Base-by-base conservation (phyloP, 2,888 invertebrate species). In the Diarsia mendica region DNA sequence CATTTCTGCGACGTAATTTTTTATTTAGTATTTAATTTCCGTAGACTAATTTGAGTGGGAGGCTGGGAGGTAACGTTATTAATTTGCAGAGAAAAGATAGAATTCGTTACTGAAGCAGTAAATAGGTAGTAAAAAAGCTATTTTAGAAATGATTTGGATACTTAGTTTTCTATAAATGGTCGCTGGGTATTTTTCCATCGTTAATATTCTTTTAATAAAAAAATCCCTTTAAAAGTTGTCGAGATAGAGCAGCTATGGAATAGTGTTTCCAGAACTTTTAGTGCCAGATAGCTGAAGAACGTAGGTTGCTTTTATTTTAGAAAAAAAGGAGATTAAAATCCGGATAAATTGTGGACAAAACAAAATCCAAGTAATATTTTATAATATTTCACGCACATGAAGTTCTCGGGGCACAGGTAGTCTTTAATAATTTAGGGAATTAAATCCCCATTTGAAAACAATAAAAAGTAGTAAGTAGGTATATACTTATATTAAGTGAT, bases 1-100 rank as follows among this genome's bases (percentile, higher is more conserved):
- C 78, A 82, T 80, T 73, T 79, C n/a, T 55, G 69, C 28, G 18
- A 65, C 60, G 67, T 74, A 70, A 68, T 44, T 78, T 79, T 81
- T 66, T 58, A 64, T 81, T 66, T 58, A 67, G n/a, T 33, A 51
- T 51, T 55, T 55, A 49, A 49, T 55, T 55, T 10, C 39, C 15
- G 15, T 51, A 20, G 48, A 65, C 44, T 77, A 13, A 51, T 60
- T 60, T 63, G 8, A 33, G 18, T 60, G 28, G n/a, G n/a, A n/a
- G n/a, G n/a, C n/a, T n/a, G n/a, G 15, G 28, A 9, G 58, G 23
- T 53, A 53, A 15, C 8, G 1, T 23, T 55, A 13, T 55, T 55
- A 55, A 13, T 23, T 23, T 23, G 23, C 55, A 55, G 15, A 15
- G 23, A 58, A 58, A 28, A 28, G 28, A 28, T 58, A 60, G 0